Conservation (phyloP, 1,140 invertebrate species). For the Lepidurus packardi region DNA sequence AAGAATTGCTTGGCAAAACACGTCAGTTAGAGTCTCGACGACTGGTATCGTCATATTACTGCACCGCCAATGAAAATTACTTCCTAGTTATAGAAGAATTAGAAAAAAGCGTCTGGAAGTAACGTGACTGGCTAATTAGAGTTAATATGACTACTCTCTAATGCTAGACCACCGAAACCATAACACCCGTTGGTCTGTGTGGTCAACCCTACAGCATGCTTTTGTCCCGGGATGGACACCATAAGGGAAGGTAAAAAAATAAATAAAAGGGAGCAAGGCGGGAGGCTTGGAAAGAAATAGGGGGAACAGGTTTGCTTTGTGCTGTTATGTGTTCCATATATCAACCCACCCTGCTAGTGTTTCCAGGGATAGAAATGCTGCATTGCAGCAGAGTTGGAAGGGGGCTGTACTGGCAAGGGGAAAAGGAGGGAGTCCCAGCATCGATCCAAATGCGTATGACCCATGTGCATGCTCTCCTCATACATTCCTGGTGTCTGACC, state of each 20-base stretch:
- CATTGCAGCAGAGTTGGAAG: conserved; percentile 14
- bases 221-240: no score
- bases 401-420: neutral
- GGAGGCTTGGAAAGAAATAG: conserved; percentile 34
- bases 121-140: no score
- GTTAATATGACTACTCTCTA: no score
- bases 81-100: no score
- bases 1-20: neutral
- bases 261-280: conserved; percentile 39
- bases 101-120: no score
- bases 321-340: neutral
- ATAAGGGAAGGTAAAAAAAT: neutral
- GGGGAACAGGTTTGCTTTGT: conserved; percentile 23
- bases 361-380: conserved; percentile 13
- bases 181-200: no score
- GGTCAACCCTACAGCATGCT: no score
- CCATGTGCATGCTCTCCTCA: conserved; percentile 23
- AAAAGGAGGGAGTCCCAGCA: neutral
- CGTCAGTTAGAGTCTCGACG: neutral
- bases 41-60: neutral
- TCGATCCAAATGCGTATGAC: conserved; percentile 18
- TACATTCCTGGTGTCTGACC: neutral
- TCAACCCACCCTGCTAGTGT: neutral
- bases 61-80: neutral
- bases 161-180: no score